Evolutionary conservation across 1,140 invertebrate genomes (phyloP), one percentile per base, ranked within the genome.

Genomic region (Delia radicum): DNA sequence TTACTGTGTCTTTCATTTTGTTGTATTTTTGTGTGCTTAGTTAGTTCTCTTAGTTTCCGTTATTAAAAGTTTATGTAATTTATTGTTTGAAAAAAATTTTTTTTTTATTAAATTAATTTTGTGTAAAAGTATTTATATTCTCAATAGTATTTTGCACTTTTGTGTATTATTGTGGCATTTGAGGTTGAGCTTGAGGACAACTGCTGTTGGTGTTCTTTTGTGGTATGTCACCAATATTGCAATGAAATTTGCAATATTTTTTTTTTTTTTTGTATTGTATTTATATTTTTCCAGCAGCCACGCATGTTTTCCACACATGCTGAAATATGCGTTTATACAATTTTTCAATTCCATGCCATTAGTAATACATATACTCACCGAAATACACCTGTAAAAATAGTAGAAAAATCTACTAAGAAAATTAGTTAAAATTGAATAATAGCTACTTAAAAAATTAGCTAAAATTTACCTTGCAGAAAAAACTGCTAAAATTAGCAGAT

Each of bases 151-250:
- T 28, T 33, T 69, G 65, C 12, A 33, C 1, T 21, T 31, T 69
- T 33, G 33, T 69, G 65, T 33, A 37, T 33, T 69, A 69, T 69
- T 69, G 65, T 69, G 65, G 29, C 29, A 69, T 69, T 69, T 69
- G 65, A 69, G 65, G 65, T 33, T 69, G 29, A 33, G 65, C 65
- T 69, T 69, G 29, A 69, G 65, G 65, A 69, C 65, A 69, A 69
- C n/a, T 69, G 65, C 29, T 33, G 65, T 18, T 55, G 48, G 48
- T 55, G 48, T 55, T n/a, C 46, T 48, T 69, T n/a, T 33, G 29
- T 69, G 65, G 65, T 31, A 69, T 69, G 65, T 69, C 65, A 69
- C 29, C 65, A 69, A 69, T 67, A 67, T 31, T 55, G 48, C 48
- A 55, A 55, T 55, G 48, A 55, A 55, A 55, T 55, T 55, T 55